Base-by-base conservation (phyloP, 53 echinoderm and acorn worm species). In the Crossaster papposus region DNA sequence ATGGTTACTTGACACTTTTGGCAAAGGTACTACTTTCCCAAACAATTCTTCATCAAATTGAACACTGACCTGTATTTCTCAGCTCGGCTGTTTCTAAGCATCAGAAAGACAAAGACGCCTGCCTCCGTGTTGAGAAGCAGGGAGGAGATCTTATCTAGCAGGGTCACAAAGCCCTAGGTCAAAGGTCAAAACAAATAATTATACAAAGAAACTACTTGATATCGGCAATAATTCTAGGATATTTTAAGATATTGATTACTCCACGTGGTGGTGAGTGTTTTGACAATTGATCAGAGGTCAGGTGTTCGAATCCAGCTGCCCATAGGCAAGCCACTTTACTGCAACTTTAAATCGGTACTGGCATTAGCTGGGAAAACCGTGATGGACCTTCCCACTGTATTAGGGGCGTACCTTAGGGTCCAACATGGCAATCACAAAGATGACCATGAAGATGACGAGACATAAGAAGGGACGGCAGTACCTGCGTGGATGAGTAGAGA, bases 401-500 rank as follows among this genome's bases (percentile, higher is more conserved):
- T 44, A 13, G 29, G 71, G 29, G 63, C 88, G 79, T 81, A 99
- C 99, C 92, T 95, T 99, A 44, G 99, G 99, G 38, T 99, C 92
- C 63, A 92, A 33, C 99, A 99, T 99, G 20, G 96, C 93, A 74
- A 99, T 90, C 30, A 85, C 89, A 94, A 99, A 99, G n/a, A 99
- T 90, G 34, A 96, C 35, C 89, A 85, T 92, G 89, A 96, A 99
- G 0, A 96, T 84, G 20, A 92, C 87, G 2, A 99, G 91, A 62
- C 92, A 94, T 55, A 96, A 32, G 17, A 96, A 79, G 37, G 99
- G 95, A 20, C 94, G 92, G 71, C 93, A 99, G 54, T 96, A 82
- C 65, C 99, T 99, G 90, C 9, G 89, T 18, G 62, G 9, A 44
- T 7, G 44, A 44, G 5, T 9, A 44, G 44, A 44, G 9, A 44